These are phyloP conservation scores for Lophura nycthemera DNA, from an alignment of 2,113 vertebrate species.

Conservation along the genomic window DNA sequence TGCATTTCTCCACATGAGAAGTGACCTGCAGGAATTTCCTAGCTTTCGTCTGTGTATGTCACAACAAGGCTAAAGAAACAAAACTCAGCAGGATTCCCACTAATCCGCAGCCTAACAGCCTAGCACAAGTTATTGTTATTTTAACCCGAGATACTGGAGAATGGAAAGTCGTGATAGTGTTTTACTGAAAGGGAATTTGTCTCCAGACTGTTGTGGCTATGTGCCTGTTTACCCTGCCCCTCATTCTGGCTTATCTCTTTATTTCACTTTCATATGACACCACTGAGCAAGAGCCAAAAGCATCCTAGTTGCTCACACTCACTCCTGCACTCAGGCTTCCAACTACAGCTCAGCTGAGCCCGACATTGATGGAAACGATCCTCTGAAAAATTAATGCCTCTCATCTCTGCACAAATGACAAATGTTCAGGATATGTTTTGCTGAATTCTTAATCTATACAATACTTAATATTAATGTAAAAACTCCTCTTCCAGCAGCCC, in stretches of 20 bases:
- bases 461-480: background rate
- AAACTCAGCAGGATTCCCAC: background rate
- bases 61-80: constrained; percentile 15
- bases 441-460: background rate
- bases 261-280: background rate
- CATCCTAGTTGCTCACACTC: background rate
- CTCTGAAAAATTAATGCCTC: constrained; percentile 22
- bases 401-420: background rate
- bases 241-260: background rate
- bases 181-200: background rate
- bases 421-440: background rate
- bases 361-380: background rate
- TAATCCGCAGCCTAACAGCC: background rate
- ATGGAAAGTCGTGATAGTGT: background rate
- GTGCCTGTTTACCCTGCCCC: fast-evolving
- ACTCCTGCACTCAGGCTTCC: background rate
- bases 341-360: background rate
- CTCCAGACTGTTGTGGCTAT: background rate
- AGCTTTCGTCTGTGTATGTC: background rate
- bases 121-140: background rate
- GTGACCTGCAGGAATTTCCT: background rate
- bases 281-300: background rate
- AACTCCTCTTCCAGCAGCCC: background rate
- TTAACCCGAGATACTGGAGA: background rate
- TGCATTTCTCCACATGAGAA: background rate